Evolutionary conservation across 2,797 vertebrate species (phyloP), one percentile per base, ranked within the genome.

Genomic region (Phataginus tetradactyla): DNA sequence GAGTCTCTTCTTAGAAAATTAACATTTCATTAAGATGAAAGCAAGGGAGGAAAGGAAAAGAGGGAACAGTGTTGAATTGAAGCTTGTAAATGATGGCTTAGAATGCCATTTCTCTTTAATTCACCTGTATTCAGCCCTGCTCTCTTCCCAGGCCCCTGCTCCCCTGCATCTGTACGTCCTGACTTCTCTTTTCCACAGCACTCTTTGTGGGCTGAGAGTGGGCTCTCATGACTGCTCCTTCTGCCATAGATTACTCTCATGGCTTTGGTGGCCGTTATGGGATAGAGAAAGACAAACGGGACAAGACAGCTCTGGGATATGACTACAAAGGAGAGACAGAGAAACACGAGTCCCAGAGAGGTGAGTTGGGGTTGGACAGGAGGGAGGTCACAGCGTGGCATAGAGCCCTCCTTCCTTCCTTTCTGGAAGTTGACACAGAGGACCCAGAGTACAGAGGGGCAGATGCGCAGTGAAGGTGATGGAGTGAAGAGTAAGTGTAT

Each of bases 191-290:
- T 66, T 63, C 39, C 66, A 25, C 11, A 59, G 49, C 29, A 9
- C 51, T 63, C 53, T 45, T 61, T 61, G 1, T n/a, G 53, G 61
- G 55, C 68, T 27, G 15, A 86, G 59, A 45, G 74, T 59, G 80
- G 93, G 23, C 21, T 14, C 96, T 97, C 93, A 93, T 64, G 34
- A 88, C 89, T 95, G 0, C n/a, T 88, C 20, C 57, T 95, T 89
- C 7, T n/a, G 69, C 53, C 17, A 0, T 69, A 99, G 99, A 99
- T 98, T 99, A 99, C 92, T 98, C 99, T 57, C 99, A 98, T 96
- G 99, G 99, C 37, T 99, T 99, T 78, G 99, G 99, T 77, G 99
- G 99, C 14, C 99, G 99, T 92, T 99, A 98, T 0, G 99, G 99
- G 0, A 98, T 99, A 45, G 99, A 99, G 98, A 99, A 97, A 85